phyloP scores from a whole-genome alignment of 1,140 invertebrate species.

The Drosophila pandora region DNA sequence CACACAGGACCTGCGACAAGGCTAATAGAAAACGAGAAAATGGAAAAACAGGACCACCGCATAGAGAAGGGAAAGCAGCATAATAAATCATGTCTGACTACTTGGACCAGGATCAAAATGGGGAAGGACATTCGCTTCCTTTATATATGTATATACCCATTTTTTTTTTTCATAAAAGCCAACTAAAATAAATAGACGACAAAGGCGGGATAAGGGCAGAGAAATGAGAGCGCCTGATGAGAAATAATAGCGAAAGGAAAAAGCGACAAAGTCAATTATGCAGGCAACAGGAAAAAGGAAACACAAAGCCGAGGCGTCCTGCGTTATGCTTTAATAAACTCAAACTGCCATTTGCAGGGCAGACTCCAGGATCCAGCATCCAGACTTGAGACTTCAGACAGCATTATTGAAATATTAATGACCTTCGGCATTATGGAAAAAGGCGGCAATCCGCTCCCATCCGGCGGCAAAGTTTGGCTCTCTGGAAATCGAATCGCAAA shows the following conservation, averaged over 20 bases:
- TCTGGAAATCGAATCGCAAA: conserved; percentile 72
- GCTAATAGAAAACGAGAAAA: conserved; percentile 50
- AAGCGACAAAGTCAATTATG: conserved; percentile 81
- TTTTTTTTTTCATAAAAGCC: conserved; percentile 35
- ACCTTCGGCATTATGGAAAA: conserved; percentile 66
- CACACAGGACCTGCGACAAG: conserved; percentile 12
- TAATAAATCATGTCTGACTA: conserved; percentile 52
- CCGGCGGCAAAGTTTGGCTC: conserved; percentile 57
- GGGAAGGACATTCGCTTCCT: conserved; percentile 28
- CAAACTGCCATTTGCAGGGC: conserved; percentile 41
- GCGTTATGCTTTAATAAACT: conserved; percentile 61
- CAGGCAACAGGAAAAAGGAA: conserved; percentile 48
- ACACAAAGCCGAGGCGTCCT: conserved; percentile 20
- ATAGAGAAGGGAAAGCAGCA: conserved; percentile 18
- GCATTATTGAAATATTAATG: conserved; percentile 79
- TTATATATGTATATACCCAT: background rate
- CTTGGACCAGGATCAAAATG: conserved; percentile 30
- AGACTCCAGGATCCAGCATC: conserved; percentile 23
- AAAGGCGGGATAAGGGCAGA: conserved; percentile 3
- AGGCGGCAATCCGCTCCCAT: conserved; percentile 4
- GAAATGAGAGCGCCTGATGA: conserved; percentile 29
- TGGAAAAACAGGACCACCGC: conserved; percentile 29
- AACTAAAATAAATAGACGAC: conserved; percentile 42
- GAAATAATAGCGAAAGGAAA: conserved; percentile 65
- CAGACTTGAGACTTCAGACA: conserved; percentile 40